Evolutionary conservation across 2,113 vertebrate genomes (phyloP).

Genomic region (Pedetes capensis): DNA sequence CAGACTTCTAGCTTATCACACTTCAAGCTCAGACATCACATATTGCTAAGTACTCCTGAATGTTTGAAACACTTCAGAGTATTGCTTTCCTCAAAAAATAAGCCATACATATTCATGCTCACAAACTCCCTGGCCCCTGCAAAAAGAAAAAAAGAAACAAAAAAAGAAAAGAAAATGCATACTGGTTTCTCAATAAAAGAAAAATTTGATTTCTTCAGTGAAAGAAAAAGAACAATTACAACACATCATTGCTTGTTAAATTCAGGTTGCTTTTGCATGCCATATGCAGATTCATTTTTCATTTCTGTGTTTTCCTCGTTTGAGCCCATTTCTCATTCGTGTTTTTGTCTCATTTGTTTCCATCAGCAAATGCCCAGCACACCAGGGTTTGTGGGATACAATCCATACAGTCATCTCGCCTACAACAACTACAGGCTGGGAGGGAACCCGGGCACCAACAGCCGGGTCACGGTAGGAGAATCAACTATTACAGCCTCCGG

Average conservation of each 20-base stretch:
- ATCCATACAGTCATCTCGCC: conserved; percentile 99
- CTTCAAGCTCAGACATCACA: conserved; percentile 39
- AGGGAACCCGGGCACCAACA: conserved; percentile 99
- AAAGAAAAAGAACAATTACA: conserved; percentile 78
- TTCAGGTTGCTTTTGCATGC: conserved; percentile 89
- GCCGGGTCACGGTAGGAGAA: conserved; percentile 99
- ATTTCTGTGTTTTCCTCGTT: conserved; percentile 91
- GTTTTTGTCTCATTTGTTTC: conserved; percentile 99
- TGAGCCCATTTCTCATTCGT: conserved; percentile 99
- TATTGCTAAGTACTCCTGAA: conserved; percentile 15
- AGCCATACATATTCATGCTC: not conserved
- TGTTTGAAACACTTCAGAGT: conserved; percentile 39
- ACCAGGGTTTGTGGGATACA: conserved; percentile 99
- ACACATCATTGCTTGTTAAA: conserved; percentile 87
- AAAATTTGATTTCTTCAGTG: conserved; percentile 63
- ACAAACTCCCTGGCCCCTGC: not conserved
- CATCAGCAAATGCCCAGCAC: conserved; percentile 99
- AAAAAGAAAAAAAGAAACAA: not conserved
- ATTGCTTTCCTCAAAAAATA: conserved; percentile 33
- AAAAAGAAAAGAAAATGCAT: conserved; percentile 63
- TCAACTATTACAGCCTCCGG: conserved; percentile 88
- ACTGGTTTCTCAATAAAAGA: conserved; percentile 74
- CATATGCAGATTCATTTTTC: conserved; percentile 91
- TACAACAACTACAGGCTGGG: conserved; percentile 99
- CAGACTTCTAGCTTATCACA: conserved; percentile 48